Conservation (phyloP, 2,113 vertebrate genomes). For the Anas platyrhynchos region DNA sequence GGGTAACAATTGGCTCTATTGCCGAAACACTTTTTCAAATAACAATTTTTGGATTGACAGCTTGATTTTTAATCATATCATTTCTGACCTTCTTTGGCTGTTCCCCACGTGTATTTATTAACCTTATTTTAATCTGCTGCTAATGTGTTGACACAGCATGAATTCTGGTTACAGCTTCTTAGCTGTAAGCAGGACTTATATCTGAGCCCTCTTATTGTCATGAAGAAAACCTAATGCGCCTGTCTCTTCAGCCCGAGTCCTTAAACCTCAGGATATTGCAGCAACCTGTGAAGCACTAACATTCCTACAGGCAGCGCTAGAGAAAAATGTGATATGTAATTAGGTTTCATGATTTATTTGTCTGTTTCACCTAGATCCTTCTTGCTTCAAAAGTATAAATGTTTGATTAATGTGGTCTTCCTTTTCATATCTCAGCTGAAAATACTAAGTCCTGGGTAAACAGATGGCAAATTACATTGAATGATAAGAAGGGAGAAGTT, state of each 20-base stretch:
- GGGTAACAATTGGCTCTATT: not conserved
- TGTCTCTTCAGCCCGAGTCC: not conserved
- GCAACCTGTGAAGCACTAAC: not conserved
- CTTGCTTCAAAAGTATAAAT: conserved; percentile 51
- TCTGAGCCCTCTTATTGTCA: not conserved
- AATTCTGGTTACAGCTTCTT: not conserved
- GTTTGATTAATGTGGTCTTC: conserved; percentile 67
- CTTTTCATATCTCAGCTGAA: conserved; percentile 66
- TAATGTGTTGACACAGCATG: not conserved
- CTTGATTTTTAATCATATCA: not conserved
- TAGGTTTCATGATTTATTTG: conserved; percentile 50
- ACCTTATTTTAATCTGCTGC: not conserved
- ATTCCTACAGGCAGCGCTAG: not conserved
- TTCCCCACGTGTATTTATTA: not conserved
- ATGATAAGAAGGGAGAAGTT: conserved; percentile 37
- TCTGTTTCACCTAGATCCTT: conserved; percentile 44
- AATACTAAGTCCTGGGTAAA: conserved; percentile 53
- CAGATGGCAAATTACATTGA: conserved; percentile 61
- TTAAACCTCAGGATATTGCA: not conserved
- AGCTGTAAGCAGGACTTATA: not conserved
- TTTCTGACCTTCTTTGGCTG: not conserved
- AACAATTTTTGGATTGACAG: not conserved
- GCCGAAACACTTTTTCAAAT: not conserved
- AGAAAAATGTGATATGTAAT: conserved; percentile 29
- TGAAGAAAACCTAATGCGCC: not conserved